Evolutionary conservation across 2,888 invertebrate genomes (phyloP), one percentile per base, ranked within the genome.

Genomic region (Taphrorychus bicolor): DNA sequence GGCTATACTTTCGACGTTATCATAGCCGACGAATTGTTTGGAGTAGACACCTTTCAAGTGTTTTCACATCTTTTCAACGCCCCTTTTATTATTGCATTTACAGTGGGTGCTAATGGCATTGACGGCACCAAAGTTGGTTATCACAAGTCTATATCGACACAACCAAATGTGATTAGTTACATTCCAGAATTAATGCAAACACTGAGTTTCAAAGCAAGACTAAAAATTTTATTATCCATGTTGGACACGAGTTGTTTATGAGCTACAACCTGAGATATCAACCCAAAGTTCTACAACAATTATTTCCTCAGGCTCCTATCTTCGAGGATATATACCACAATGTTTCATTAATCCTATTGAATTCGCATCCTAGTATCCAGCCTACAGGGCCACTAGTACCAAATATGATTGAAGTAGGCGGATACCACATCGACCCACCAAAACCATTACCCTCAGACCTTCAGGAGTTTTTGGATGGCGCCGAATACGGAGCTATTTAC

Each of bases 341-440:
- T 7, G 45, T 52, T 4, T 51, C 67, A 3, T 11, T 62, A 42
- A 22, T 67, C 14, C 45, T 67, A 17, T 53, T 67, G 2, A 62
- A 61, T n/a, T 67, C 67, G 4, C 67, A 62, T 16, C 40, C 19
- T n/a, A 67, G 61, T 45, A 3, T 62, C n/a, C 52, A 23, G 21
- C 5, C 5, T 0, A 51, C 67, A 18, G 24, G 40, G 22, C 86
- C 87, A 0, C 79, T 84, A 42, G 81, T 86, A 5, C 87, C 87
- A 0, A 86, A 85, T 74, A 81, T 86, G 69, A 77, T 87, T 1
- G 85, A 87, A 74, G 82, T 88, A 48, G 88, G 87, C 7, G 87
- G 87, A 42, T 74, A 83, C 53, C 87, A 87, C 51, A 70, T 79
- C 1, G 59, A 76, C 41, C 71, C 74, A 4, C 74, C 77, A 0